These are phyloP conservation scores for Kryptolebias ocellatus DNA, from an alignment of 2,797 vertebrate species.

Conservation along the genomic window DNA sequence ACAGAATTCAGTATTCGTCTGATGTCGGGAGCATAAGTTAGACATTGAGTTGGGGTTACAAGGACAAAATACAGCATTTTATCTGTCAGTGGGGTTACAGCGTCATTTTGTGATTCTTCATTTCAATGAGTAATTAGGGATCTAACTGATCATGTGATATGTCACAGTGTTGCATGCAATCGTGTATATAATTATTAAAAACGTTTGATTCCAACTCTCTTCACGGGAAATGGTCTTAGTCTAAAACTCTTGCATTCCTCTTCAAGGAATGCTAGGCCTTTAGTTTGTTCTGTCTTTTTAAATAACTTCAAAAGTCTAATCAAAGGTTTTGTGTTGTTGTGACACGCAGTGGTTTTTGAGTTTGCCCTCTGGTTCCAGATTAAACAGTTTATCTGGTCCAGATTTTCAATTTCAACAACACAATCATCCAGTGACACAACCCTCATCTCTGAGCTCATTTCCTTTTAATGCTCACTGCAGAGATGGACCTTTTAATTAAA, in stretches of 20 bases:
- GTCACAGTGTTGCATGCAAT: too few species aligned
- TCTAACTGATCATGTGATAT: too few species aligned
- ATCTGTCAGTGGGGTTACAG: constrained; percentile 21
- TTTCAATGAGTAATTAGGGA: neutral
- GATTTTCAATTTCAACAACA: neutral
- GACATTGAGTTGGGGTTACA: constrained; percentile 5
- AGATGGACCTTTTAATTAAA: constrained; percentile 22
- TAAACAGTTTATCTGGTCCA: constrained; percentile 9
- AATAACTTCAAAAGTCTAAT: constrained; percentile 28
- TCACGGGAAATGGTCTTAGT: too few species aligned
- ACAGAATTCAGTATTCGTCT: constrained; percentile 72
- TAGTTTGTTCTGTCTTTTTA: neutral
- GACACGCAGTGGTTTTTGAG: constrained; percentile 16
- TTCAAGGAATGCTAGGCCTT: too few species aligned
- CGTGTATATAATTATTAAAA: too few species aligned
- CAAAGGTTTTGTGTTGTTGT: constrained; percentile 37
- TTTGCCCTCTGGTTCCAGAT: constrained; percentile 25
- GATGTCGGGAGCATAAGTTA: constrained; percentile 29
- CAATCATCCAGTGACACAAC: constrained; percentile 30
- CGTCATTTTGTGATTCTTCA: neutral
- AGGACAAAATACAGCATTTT: constrained; percentile 23
- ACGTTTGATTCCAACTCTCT: too few species aligned
- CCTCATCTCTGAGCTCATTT: constrained; percentile 32
- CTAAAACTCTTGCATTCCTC: too few species aligned
- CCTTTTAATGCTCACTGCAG: constrained; percentile 42